Percentiles rank a stretch among this genome's conserved stretches.
These are phyloP conservation scores for Tetramorium parvispinum DNA, from an alignment of 1,140 invertebrate genomes.

Conservation along the genomic window DNA sequence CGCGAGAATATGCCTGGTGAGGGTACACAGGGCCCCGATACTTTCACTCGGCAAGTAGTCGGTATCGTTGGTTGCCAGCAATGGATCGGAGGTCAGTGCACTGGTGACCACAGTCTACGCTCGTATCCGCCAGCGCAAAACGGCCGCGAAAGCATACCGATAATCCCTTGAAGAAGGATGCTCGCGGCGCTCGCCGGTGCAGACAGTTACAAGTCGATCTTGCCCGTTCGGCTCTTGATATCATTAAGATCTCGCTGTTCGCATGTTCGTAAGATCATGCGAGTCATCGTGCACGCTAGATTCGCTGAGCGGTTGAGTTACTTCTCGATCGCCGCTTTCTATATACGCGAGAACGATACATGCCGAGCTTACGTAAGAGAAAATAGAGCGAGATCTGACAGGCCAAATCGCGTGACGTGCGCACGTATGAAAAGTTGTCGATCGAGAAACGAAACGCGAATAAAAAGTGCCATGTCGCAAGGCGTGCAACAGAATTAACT, in stretches of 20 bases:
- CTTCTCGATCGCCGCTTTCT: slow-evolving; percentile 48
- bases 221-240: not conserved
- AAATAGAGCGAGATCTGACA: slow-evolving; percentile 32
- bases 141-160: slow-evolving; percentile 47
- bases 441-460: slow-evolving; percentile 6
- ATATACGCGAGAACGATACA: slow-evolving; percentile 14
- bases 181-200: slow-evolving; percentile 35
- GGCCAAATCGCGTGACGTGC: slow-evolving; percentile 18
- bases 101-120: slow-evolving; percentile 75
- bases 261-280: slow-evolving; percentile 18
- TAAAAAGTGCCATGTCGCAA: slow-evolving; percentile 10
- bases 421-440: slow-evolving; percentile 14
- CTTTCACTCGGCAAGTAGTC: slow-evolving; percentile 79
- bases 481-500: not conserved
- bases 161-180: slow-evolving; percentile 48
- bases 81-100: slow-evolving; percentile 80
- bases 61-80: slow-evolving; percentile 70
- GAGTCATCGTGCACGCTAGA: slow-evolving; percentile 35
- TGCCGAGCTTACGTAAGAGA: slow-evolving; percentile 32
- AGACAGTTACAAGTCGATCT: slow-evolving; percentile 38
- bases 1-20: slow-evolving; percentile 48
- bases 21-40: slow-evolving; percentile 66
- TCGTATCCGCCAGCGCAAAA: slow-evolving; percentile 65
- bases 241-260: slow-evolving; percentile 13
- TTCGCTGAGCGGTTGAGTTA: slow-evolving; percentile 21